Conservation (phyloP, 2,888 invertebrate genomes). For the Alentia gelatinosa region DNA sequence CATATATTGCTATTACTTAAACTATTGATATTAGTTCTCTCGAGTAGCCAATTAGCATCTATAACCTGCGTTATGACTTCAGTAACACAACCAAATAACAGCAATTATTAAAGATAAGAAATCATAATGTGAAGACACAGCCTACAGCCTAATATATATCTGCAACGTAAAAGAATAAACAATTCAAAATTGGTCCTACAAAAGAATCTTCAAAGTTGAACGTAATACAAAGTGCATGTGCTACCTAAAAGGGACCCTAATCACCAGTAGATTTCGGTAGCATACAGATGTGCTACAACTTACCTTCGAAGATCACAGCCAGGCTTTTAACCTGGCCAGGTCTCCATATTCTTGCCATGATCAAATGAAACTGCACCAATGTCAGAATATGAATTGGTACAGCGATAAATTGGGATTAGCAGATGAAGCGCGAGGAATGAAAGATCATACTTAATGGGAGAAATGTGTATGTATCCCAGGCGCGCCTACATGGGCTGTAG, state of each 20-base stretch:
- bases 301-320: constrained; percentile 9
- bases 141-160: not conserved
- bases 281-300: not conserved
- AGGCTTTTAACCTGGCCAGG: not conserved
- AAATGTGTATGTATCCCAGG: not conserved
- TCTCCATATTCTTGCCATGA: not conserved
- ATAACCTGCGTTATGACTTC: not conserved
- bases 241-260: not conserved
- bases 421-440: not conserved
- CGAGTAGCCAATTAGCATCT: too few species aligned
- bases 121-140: not conserved
- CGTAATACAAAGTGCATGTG: not conserved
- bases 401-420: not conserved
- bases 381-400: not conserved
- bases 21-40: not conserved
- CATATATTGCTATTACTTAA: not conserved
- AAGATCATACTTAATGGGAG: not conserved
- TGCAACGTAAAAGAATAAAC: not conserved
- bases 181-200: not conserved
- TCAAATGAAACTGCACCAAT: not conserved
- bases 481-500: too few species aligned
- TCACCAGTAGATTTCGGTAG: not conserved
- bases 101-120: not conserved
- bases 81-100: not conserved
- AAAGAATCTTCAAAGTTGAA: not conserved